Evolutionary conservation across 2,888 invertebrate species (phyloP).

Genomic region (Margaritifera margaritifera): DNA sequence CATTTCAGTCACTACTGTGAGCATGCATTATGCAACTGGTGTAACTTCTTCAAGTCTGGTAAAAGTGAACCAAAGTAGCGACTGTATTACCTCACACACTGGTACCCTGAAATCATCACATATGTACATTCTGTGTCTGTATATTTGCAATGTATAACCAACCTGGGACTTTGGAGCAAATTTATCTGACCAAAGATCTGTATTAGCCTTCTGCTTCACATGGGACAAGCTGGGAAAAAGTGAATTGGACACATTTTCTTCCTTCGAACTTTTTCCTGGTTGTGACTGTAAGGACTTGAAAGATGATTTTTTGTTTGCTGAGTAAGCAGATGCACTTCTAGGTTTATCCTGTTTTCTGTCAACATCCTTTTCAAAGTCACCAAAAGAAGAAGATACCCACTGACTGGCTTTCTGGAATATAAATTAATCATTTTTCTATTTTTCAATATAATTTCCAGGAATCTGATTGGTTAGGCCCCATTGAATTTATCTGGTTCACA

Average conservation of each 20-base stretch:
- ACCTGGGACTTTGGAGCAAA: slow-evolving; percentile 56
- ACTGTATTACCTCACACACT: too few species aligned
- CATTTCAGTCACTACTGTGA: too few species aligned
- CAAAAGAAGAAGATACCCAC: slow-evolving; percentile 65
- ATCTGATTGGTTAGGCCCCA: too few species aligned
- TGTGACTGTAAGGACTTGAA: slow-evolving; percentile 1
- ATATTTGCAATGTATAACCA: background rate
- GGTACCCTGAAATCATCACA: too few species aligned
- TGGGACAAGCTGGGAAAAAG: background rate
- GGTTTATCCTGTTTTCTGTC: slow-evolving; percentile 4
- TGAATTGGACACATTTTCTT: slow-evolving; percentile 1
- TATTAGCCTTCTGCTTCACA: slow-evolving; percentile 32
- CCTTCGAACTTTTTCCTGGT: slow-evolving; percentile 9
- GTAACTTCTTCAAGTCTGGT: too few species aligned
- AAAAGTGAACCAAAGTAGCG: too few species aligned
- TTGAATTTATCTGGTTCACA: too few species aligned
- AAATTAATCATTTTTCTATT: background rate
- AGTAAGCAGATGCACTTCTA: slow-evolving; percentile 3
- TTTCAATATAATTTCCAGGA: too few species aligned
- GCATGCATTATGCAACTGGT: too few species aligned
- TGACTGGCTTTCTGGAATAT: slow-evolving; percentile 39
- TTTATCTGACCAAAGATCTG: slow-evolving; percentile 60
- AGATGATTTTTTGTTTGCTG: slow-evolving; percentile 2
- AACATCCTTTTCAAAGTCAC: slow-evolving; percentile 43
- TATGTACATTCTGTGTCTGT: too few species aligned